A percentile compares a stretch with the other conserved stretches of the same genome.
Conservation (phyloP, 2,888 invertebrate genomes). For the Thymelicus acteon region DNA sequence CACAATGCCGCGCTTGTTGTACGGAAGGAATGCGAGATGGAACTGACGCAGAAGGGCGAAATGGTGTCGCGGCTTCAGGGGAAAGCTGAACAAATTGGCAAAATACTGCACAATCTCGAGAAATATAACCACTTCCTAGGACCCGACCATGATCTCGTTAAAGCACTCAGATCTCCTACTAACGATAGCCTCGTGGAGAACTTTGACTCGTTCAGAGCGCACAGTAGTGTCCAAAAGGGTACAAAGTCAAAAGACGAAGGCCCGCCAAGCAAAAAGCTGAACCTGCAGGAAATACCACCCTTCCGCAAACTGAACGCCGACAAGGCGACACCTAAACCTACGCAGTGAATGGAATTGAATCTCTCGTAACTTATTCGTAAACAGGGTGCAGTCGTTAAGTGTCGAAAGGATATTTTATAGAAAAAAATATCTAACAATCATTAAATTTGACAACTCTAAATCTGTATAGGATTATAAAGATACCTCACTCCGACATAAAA, state of each 20-base stretch:
- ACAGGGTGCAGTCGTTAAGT: conserved; percentile 2
- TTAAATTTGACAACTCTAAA: too few relatives aligned
- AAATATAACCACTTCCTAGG: conserved; percentile 91
- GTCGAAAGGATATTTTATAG: neutral
- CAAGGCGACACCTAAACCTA: conserved; percentile 53
- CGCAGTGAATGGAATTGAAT: conserved; percentile 24
- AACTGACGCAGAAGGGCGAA: conserved; percentile 98
- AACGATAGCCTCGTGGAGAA: conserved; percentile 72
- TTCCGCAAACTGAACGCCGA: conserved; percentile 70
- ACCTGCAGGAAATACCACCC: conserved; percentile 83
- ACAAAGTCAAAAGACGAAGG: conserved; percentile 81
- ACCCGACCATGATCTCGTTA: conserved; percentile 82
- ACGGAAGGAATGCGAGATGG: conserved; percentile 96
- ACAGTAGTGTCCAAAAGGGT: conserved; percentile 71
- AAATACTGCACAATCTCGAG: conserved; percentile 95
- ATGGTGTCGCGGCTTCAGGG: conserved; percentile 97
- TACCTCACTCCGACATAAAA: too few relatives aligned
- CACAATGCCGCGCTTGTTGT: conserved; percentile 74
- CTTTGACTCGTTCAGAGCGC: conserved; percentile 71
- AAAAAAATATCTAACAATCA: neutral
- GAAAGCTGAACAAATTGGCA: conserved; percentile 97
- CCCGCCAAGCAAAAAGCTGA: conserved; percentile 82
- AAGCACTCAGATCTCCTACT: conserved; percentile 79
- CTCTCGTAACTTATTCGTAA: conserved; percentile 43
- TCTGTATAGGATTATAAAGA: too few relatives aligned